A percentile compares a stretch with the other conserved stretches of the same genome.
These are phyloP conservation scores for Spheniscus humboldti DNA, from an alignment of 2,797 vertebrate genomes.

Conservation along the genomic window DNA sequence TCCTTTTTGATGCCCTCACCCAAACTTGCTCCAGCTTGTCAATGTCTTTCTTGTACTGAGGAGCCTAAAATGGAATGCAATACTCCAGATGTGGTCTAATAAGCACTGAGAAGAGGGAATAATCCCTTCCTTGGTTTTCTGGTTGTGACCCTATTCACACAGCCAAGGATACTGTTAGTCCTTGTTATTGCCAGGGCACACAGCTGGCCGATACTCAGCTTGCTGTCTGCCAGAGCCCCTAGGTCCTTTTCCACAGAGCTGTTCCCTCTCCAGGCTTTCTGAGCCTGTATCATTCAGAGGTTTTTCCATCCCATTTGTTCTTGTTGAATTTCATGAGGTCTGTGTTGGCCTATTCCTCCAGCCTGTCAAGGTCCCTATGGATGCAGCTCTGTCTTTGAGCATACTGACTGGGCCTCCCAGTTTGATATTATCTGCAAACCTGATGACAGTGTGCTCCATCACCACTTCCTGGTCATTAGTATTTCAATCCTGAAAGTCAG, in stretches of 20 bases:
- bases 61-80: not conserved
- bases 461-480: not conserved
- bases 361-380: not conserved
- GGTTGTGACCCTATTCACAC: not conserved
- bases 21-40: not conserved
- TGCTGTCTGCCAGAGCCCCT: not conserved
- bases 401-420: not conserved
- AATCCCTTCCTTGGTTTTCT: not conserved
- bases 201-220: not conserved
- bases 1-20: not conserved
- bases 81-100: not conserved
- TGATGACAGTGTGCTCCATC: not conserved
- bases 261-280: not conserved
- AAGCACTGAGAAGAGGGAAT: not conserved
- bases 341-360: not conserved
- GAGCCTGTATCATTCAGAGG: not conserved
- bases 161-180: not conserved
- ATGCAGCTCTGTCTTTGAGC: not conserved
- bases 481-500: not conserved
- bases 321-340: not conserved
- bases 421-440: not conserved
- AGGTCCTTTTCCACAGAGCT: not conserved
- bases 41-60: not conserved
- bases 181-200: not conserved
- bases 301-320: not conserved